phyloP scores from a whole-genome alignment of 2,113 vertebrate genomes.

The Coregonus clupeaformis region DNA sequence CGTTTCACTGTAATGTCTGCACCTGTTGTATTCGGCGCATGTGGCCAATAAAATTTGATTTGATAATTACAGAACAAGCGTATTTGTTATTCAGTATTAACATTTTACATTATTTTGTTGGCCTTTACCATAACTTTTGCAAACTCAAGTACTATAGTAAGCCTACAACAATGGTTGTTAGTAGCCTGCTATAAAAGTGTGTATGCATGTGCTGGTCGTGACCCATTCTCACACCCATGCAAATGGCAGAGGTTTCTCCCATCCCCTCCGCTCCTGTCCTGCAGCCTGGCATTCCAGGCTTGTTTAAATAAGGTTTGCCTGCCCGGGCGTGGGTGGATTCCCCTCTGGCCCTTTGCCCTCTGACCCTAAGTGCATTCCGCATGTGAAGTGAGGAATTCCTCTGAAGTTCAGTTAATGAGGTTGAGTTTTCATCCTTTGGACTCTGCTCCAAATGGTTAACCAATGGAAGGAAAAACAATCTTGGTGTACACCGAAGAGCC shows the following conservation, averaged over 20 bases:
- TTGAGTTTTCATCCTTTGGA: slow-evolving; percentile 51
- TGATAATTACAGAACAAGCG: too few species aligned
- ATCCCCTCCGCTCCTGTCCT: slow-evolving; percentile 27
- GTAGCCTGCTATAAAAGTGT: too few species aligned
- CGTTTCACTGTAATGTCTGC: too few species aligned
- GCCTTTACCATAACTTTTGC: slow-evolving; percentile 15
- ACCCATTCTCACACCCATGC: too few species aligned
- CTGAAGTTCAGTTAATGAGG: slow-evolving; percentile 76
- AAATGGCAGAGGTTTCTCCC: slow-evolving; percentile 43
- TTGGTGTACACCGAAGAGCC: slow-evolving; percentile 12
- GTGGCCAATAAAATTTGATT: too few species aligned
- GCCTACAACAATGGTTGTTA: too few species aligned
- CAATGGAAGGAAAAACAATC: slow-evolving; percentile 39
- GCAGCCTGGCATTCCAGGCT: slow-evolving; percentile 81
- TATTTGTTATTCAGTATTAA: too few species aligned
- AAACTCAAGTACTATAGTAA: too few species aligned
- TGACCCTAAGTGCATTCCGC: slow-evolving; percentile 83
- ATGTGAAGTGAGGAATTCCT: slow-evolving; percentile 83
- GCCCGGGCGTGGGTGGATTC: slow-evolving; percentile 78
- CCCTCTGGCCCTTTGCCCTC: slow-evolving; percentile 79
- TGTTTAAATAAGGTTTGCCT: slow-evolving; percentile 88
- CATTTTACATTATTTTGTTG: too few species aligned
- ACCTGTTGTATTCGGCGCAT: too few species aligned
- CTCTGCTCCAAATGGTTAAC: slow-evolving; percentile 30
- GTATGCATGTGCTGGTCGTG: slow-evolving; percentile 14